Conservation (phyloP, 2,888 invertebrate genomes). For the Andrena trimmerana region DNA sequence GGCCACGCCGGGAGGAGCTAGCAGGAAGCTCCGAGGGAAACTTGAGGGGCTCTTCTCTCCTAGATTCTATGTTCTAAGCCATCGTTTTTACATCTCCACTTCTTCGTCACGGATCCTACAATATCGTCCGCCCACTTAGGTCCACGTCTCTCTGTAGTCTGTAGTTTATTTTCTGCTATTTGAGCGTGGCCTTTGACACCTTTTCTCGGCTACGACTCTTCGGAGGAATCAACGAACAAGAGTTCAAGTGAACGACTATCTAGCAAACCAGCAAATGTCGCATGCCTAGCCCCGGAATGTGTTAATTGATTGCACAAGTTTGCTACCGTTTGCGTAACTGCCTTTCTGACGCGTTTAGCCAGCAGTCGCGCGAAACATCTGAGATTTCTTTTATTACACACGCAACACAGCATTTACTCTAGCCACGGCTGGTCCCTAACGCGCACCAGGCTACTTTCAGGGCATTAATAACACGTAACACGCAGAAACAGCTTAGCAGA, state of each 20-base stretch:
- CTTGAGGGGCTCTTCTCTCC: not conserved
- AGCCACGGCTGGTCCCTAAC: slow-evolving; percentile 22
- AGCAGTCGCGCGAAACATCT: slow-evolving; percentile 9
- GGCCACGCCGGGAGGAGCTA: not conserved
- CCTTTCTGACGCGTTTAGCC: slow-evolving; percentile 6
- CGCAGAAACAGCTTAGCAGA: slow-evolving; percentile 58
- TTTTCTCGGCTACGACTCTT: slow-evolving; percentile 5
- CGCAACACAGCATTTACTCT: slow-evolving; percentile 10
- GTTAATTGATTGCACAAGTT: not conserved
- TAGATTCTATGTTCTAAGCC: not conserved
- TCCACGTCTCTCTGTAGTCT: not conserved
- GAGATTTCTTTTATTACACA: slow-evolving; percentile 10
- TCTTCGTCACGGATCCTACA: not conserved
- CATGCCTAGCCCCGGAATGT: slow-evolving; percentile 9
- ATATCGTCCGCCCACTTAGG: slow-evolving; percentile 9
- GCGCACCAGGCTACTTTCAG: slow-evolving; percentile 22
- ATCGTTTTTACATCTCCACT: not conserved
- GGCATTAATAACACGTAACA: slow-evolving; percentile 49
- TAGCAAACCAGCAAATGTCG: no score
- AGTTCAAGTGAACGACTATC: no score
- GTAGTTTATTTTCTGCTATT: slow-evolving; percentile 1
- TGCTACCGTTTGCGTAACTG: not conserved
- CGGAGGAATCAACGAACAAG: not conserved
- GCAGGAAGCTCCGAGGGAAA: not conserved
- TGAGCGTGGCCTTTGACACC: slow-evolving; percentile 2